These are phyloP conservation scores for Charadrius vociferus DNA, from an alignment of 2,113 vertebrate species.

Conservation along the genomic window DNA sequence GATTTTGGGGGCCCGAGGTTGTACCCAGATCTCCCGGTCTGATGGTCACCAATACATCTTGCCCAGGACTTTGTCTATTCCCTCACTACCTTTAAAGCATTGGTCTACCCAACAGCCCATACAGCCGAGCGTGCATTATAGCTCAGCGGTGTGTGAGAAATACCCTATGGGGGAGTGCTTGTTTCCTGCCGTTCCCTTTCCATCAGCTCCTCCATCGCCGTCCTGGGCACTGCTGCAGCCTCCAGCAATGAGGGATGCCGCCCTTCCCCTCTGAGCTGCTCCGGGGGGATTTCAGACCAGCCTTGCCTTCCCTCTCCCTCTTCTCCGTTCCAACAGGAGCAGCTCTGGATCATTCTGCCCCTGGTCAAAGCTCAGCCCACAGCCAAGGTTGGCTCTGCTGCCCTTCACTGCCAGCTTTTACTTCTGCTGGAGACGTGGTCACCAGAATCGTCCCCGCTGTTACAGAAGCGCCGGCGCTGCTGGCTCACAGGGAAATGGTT, in stretches of 20 bases:
- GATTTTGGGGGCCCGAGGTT: neutral
- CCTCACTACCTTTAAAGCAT: accelerated
- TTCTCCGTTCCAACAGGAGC: neutral
- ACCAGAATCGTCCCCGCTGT: accelerated
- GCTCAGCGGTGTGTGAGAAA: neutral
- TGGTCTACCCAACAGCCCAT: neutral
- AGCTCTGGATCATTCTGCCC: neutral
- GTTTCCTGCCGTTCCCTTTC: neutral
- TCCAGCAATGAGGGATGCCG: neutral
- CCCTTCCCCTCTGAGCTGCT: neutral
- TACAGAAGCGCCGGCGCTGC: accelerated
- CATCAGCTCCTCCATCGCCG: accelerated
- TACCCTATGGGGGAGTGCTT: accelerated
- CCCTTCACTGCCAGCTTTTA: neutral
- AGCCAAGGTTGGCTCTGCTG: neutral
- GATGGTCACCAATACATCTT: neutral
- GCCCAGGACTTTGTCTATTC: neutral
- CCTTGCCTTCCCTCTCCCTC: neutral
- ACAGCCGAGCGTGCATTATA: too few relatives aligned
- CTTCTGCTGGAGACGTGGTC: neutral
- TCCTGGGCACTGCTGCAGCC: neutral
- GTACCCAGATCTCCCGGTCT: neutral
- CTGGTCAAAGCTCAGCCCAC: neutral
- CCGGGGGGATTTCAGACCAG: neutral
- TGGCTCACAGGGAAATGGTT: neutral